A percentile compares a stretch with the other conserved stretches of the same genome.
phyloP scores from a whole-genome alignment of 2,797 vertebrate genomes.

The Hapalemur alaotrensis region DNA sequence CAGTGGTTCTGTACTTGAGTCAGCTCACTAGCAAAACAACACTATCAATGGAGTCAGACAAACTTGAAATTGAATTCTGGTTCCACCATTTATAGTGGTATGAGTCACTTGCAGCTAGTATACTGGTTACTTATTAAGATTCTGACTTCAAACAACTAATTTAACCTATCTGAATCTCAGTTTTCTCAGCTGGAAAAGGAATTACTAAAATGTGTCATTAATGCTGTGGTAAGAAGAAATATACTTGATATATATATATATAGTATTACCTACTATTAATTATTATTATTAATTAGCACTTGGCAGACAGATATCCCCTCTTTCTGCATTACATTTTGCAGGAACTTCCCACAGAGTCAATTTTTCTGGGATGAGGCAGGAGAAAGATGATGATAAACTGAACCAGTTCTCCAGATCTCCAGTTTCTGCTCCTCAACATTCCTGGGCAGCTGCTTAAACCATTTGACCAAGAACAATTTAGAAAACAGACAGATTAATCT shows the following conservation, averaged over 20 bases:
- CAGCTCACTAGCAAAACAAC: neutral
- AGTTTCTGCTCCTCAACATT: neutral
- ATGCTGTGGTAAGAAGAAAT: neutral
- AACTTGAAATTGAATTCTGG: neutral
- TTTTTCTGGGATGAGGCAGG: neutral
- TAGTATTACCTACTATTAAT: neutral
- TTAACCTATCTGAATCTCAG: neutral
- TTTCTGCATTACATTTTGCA: neutral
- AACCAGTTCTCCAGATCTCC: neutral
- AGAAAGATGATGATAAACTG: neutral
- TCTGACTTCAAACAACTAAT: neutral
- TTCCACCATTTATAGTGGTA: neutral
- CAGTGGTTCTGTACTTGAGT: neutral
- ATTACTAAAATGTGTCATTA: neutral
- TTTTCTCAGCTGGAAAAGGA: neutral
- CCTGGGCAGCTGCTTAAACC: neutral
- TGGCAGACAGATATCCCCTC: neutral
- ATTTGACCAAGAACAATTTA: neutral
- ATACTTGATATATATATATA: neutral
- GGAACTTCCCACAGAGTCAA: neutral
- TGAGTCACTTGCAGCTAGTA: neutral
- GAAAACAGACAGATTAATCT: constrained; percentile 27
- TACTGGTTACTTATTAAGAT: neutral
- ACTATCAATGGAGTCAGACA: neutral
- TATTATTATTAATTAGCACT: neutral